Conservation (phyloP, 2,113 vertebrate species). For the Hyperoodon ampullatus region DNA sequence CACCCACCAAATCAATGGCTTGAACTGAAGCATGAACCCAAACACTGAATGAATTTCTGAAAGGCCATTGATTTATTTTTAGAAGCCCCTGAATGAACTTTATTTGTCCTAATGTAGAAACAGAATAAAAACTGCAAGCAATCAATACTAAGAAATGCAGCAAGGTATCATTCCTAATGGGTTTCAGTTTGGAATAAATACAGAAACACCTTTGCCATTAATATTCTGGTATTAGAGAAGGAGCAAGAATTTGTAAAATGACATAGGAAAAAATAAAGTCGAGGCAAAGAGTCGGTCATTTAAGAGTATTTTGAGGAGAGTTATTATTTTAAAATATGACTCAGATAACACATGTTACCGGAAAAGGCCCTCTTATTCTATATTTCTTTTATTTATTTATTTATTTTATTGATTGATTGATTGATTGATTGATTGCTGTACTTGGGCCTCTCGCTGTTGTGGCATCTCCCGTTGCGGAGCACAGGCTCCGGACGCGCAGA, state of each 20-base stretch:
- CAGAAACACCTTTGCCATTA: constrained; percentile 3
- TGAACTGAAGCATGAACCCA: constrained; percentile 32
- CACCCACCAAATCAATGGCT: background rate
- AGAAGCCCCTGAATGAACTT: constrained; percentile 32
- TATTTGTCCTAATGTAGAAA: constrained; percentile 25
- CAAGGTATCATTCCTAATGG: constrained; percentile 27
- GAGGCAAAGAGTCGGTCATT: background rate
- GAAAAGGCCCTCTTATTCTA: background rate
- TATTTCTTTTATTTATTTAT: too few relatives aligned
- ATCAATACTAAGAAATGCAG: constrained; percentile 19
- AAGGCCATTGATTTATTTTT: constrained; percentile 55
- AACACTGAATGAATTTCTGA: constrained; percentile 40
- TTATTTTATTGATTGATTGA: too few relatives aligned
- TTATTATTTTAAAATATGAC: background rate
- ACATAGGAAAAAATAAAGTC: background rate
- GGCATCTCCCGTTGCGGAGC: too few relatives aligned
- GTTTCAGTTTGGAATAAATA: constrained; percentile 31
- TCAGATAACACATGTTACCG: background rate
- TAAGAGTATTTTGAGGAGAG: background rate
- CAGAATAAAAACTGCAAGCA: constrained; percentile 21
- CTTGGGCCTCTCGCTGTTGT: too few relatives aligned
- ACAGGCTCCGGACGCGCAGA: too few relatives aligned
- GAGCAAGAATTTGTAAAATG: constrained; percentile 23
- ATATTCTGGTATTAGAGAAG: constrained; percentile 4
- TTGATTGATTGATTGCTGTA: too few relatives aligned